Base-by-base conservation (phyloP, 35 echinoderm and acorn worm species). In the Stichopus chloronotus region DNA sequence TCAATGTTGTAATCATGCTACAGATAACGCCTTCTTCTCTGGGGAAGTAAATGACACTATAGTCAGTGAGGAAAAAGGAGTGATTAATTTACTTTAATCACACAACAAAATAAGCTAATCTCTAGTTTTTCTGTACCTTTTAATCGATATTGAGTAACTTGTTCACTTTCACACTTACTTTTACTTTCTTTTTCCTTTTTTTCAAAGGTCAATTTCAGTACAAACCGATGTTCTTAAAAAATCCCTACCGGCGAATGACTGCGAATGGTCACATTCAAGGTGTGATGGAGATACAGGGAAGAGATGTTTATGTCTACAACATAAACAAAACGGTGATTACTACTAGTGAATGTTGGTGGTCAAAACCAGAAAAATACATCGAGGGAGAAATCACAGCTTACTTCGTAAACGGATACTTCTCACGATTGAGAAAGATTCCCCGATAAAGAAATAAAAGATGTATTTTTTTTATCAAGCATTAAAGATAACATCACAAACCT, bases 131-230 rank as follows among this genome's bases (percentile, higher is more conserved):
- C n/a, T n/a, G n/a, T n/a, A n/a, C n/a, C n/a, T n/a, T n/a, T n/a
- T n/a, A n/a, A n/a, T n/a, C n/a, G n/a, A n/a, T n/a, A n/a, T n/a
- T n/a, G n/a, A n/a, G n/a, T n/a, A n/a, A n/a, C n/a, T 17, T 54
- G 25, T 84, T 30, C 58, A 60, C 43, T 57, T 57, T 7, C 9
- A 84, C 25, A 54, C 8, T 5, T 60, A 12, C n/a, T 84, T 17
- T 52, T 52, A 6, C n/a, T 54, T 52, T 52, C 6, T 57, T 54
- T 84, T 6, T 61, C 57, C 5, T 87, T n/a, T 55, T 54, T 53
- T 53, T 24, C 6, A 17, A 6, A 87, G 84, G 84, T 87, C 84
- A 87, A n/a, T 87, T 87, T 30, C 84, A 87, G 20, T 59, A 87
- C 56, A 87, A 87, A 63, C 19, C 53, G 20, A 5, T 87, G 1